phyloP scores from a whole-genome alignment of 2,888 invertebrate genomes.

The Chydorus sphaericus region DNA sequence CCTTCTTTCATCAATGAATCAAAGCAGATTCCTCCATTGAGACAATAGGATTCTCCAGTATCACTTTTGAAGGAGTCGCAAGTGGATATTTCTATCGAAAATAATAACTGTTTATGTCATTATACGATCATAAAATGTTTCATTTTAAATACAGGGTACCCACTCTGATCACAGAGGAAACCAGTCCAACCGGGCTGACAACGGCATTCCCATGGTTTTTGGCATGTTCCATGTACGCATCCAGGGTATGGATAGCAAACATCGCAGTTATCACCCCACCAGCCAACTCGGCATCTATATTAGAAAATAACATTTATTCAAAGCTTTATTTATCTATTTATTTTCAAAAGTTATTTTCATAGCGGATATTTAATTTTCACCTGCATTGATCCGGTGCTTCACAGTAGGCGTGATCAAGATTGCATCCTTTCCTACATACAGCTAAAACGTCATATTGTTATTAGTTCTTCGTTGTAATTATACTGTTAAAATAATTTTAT shows the following conservation, averaged over 20 bases:
- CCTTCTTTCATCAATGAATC: neutral
- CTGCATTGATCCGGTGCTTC: slow-evolving; percentile 56
- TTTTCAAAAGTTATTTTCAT: neutral
- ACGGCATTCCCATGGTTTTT: slow-evolving; percentile 76
- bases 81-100: neutral
- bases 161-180: slow-evolving; percentile 79
- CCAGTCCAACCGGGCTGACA: slow-evolving; percentile 81
- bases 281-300: slow-evolving; percentile 67
- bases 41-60: neutral
- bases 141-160: slow-evolving; percentile 14
- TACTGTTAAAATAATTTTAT: too few relatives aligned
- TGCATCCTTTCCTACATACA: slow-evolving; percentile 67
- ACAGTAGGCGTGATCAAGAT: slow-evolving; percentile 70
- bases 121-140: neutral
- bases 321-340: neutral
- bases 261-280: slow-evolving; percentile 59
- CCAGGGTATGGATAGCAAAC: slow-evolving; percentile 67
- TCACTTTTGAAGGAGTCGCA: neutral
- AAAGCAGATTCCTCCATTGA: neutral
- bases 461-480: too few relatives aligned
- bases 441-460: slow-evolving; percentile 39
- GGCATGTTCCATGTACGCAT: slow-evolving; percentile 70
- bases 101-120: neutral
- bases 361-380: slow-evolving; percentile 28
- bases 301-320: slow-evolving; percentile 1